A percentile compares a stretch with the other conserved stretches of the same genome.
Evolutionary conservation across 2,113 vertebrate genomes (phyloP).

Genomic region (Pavo muticus): DNA sequence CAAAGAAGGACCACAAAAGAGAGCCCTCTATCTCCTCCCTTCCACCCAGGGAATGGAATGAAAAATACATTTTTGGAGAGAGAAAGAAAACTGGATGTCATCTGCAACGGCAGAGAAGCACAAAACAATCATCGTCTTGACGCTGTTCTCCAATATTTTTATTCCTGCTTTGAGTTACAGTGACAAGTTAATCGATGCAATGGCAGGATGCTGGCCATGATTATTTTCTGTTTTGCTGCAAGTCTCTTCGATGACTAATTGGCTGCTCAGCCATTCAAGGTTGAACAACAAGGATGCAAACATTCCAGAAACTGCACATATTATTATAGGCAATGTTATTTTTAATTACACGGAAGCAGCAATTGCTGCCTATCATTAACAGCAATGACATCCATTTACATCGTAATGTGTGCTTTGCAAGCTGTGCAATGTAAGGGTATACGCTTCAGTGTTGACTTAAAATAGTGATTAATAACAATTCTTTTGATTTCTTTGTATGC

Average conservation of each 20-base stretch:
- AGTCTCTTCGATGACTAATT: background rate
- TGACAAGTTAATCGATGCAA: background rate
- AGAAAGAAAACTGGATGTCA: background rate
- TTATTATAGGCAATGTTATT: background rate
- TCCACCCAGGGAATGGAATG: background rate
- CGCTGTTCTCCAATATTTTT: background rate
- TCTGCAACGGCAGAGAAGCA: rapidly evolving
- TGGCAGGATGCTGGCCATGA: background rate
- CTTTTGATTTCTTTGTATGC: background rate
- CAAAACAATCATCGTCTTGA: background rate
- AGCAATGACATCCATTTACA: background rate
- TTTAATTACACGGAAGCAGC: background rate
- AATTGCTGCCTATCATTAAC: background rate
- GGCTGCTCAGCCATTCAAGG: background rate
- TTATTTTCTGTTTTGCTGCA: background rate
- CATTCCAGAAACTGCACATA: background rate
- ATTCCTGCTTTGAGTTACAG: background rate
- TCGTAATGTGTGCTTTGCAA: background rate
- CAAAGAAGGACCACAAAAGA: background rate
- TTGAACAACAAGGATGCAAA: background rate
- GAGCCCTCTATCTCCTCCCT: background rate
- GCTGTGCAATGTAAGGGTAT: background rate
- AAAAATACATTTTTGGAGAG: background rate
- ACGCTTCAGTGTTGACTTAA: background rate
- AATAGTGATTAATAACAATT: background rate